Base-by-base conservation (phyloP, 2,888 invertebrate species). In the Eueremaeus valkanovi region DNA sequence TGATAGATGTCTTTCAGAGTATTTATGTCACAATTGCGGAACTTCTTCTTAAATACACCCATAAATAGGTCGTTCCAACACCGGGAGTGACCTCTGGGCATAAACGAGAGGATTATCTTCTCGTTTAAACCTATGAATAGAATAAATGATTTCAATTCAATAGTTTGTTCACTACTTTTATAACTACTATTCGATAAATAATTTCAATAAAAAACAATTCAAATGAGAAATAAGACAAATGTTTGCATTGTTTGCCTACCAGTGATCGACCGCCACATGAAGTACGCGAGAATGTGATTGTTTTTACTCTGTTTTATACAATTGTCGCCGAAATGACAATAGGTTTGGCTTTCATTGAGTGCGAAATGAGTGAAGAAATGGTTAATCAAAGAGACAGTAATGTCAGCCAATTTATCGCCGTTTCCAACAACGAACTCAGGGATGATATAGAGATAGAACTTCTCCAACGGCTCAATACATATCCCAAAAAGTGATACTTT, bases 31-130 rank as follows among this genome's bases (percentile, higher is more conserved):
- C 75, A 75, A 27, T 45, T 75, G n/a, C 75, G 72, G 58, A 75
- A 66, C 42, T 73, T 72, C 55, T 75, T 75, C 36, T 61, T 72
- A 27, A 75, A 75, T 0, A 63, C 72, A n/a, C 72, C 75, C 75
- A 75, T 75, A 55, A 75, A 72, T 21, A 75, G 49, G 45, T 75
- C 75, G 42, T 75, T 75, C 75, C 75, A 75, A 45, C 61, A 72
- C 5, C 45, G 58, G 27, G 63, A 45, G 58, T 75, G 75, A 63
- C 75, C 75, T 8, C 36, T 55, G n/a, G 75, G 75, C 33, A 75
- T 51, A 51, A 31, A 72, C 1, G 72, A 72, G 16, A 75, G 11
- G n/a, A 24, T n/a, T 29, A 75, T 55, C 49, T 72, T 58, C 24
- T 75, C 75, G 27, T 75, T 70, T 8, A 70, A 29, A 27, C 70